phyloP scores from a whole-genome alignment of 2,113 vertebrate species.

The Charina bottae region DNA sequence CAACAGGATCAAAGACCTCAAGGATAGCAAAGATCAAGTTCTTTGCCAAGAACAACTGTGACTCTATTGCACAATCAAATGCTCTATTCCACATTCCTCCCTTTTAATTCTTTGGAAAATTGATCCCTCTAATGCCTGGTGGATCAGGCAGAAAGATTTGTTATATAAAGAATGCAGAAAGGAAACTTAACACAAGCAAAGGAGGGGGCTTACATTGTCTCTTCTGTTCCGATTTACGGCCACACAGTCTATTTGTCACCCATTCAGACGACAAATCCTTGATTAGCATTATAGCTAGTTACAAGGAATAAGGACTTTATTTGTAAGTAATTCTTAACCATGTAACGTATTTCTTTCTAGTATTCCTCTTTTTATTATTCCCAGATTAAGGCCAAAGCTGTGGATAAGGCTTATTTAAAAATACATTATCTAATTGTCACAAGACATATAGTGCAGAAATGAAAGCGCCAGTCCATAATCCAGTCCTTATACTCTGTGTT shows the following conservation, averaged over 20 bases:
- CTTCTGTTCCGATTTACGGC: neutral
- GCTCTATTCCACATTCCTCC: neutral
- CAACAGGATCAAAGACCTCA: neutral
- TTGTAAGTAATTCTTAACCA: neutral
- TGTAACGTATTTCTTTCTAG: neutral
- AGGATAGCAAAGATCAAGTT: neutral
- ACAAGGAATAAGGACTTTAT: neutral
- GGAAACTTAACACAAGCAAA: constrained; percentile 11
- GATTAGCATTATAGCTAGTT: neutral
- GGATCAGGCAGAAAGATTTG: neutral
- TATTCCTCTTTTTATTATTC: neutral
- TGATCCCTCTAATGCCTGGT: constrained; percentile 23
- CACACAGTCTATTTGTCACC: neutral
- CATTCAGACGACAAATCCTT: neutral
- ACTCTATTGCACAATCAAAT: neutral
- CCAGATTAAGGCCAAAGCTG: neutral
- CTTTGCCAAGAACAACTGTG: neutral
- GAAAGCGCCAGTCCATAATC: neutral
- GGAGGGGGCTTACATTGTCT: neutral
- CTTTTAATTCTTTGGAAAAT: constrained; percentile 10
- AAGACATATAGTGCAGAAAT: neutral
- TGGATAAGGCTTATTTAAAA: neutral
- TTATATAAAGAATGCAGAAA: neutral
- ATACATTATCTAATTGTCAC: neutral
- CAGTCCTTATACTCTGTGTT: neutral